These are phyloP conservation scores for Oncorhynchus tshawytscha DNA, from an alignment of 2,113 vertebrate genomes.

Conservation along the genomic window DNA sequence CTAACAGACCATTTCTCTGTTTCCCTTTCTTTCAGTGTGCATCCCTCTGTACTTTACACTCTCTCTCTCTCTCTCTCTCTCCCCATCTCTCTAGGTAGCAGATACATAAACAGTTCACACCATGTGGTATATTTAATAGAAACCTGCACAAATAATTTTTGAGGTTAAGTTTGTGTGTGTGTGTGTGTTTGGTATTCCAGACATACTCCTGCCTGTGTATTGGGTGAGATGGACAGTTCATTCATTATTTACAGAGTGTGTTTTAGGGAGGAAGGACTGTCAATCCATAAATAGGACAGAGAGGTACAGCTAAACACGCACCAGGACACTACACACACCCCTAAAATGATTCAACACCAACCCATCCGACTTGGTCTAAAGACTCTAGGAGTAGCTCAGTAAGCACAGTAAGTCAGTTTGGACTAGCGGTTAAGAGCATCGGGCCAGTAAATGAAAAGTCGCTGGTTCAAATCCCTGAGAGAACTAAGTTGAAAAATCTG, in stretches of 20 bases:
- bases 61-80: background rate
- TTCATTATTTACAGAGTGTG: conserved; percentile 61
- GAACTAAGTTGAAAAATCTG: too few species aligned
- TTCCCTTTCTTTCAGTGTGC: background rate
- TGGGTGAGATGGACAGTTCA: conserved; percentile 53
- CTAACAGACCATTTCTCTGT: background rate
- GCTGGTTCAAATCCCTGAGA: too few species aligned
- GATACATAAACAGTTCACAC: background rate
- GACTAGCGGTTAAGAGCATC: too few species aligned
- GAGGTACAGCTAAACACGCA: conserved; percentile 38
- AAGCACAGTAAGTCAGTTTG: too few species aligned
- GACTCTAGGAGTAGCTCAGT: too few species aligned
- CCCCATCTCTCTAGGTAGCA: background rate
- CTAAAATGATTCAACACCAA: background rate
- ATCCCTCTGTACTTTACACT: background rate
- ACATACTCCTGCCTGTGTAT: conserved; percentile 49
- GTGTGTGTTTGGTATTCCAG: conserved; percentile 29
- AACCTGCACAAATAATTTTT: too few species aligned
- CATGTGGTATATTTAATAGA: too few species aligned
- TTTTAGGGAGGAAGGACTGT: conserved; percentile 58
- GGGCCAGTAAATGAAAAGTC: too few species aligned
- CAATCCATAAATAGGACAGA: conserved; percentile 63
- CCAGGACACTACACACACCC: background rate
- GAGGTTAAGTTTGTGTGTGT: background rate
- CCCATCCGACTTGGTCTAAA: background rate